Evolutionary conservation across 2,888 invertebrate genomes (phyloP).

Genomic region (Tetragonisca angustula): DNA sequence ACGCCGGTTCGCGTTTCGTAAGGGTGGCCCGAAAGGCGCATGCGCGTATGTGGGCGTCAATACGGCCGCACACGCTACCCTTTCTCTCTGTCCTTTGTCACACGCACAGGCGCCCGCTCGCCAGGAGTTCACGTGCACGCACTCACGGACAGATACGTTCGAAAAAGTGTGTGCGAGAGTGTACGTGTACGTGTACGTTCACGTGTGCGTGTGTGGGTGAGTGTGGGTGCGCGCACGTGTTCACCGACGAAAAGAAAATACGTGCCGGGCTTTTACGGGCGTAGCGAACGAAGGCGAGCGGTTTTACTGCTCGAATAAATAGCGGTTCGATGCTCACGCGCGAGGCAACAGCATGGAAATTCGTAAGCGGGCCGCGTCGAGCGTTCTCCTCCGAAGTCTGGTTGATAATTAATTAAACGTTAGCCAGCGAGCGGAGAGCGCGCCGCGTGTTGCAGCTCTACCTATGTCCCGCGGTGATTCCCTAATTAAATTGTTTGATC

Average conservation of each 20-base stretch:
- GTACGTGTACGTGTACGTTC: slow-evolving; percentile 2
- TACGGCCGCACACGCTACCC: slow-evolving; percentile 80
- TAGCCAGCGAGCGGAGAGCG: not conserved
- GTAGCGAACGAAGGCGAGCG: slow-evolving; percentile 60
- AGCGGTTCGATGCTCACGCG: slow-evolving; percentile 38
- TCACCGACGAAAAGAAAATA: slow-evolving; percentile 60
- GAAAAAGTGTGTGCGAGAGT: not conserved
- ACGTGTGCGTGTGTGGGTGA: too few relatives aligned
- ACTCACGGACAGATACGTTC: slow-evolving; percentile 1
- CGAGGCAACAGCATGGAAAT: slow-evolving; percentile 42
- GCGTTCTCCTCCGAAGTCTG: not conserved
- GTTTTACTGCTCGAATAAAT: slow-evolving; percentile 67
- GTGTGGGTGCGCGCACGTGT: slow-evolving; percentile 42
- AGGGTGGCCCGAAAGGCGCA: slow-evolving; percentile 73
- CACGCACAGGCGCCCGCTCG: slow-evolving; percentile 40
- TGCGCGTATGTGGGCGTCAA: slow-evolving; percentile 81
- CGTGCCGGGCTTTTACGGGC: slow-evolving; percentile 52
- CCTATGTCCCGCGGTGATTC: slow-evolving; percentile 34
- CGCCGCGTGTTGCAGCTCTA: not conserved
- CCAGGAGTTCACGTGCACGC: slow-evolving; percentile 46
- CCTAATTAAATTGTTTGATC: slow-evolving; percentile 38
- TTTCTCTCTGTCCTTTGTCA: slow-evolving; percentile 77
- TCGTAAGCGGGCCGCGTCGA: slow-evolving; percentile 19
- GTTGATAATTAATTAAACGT: slow-evolving; percentile 49
- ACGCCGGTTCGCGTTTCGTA: slow-evolving; percentile 52